phyloP scores from a whole-genome alignment of 2,797 vertebrate species.

The Rousettus madagascariensis region DNA sequence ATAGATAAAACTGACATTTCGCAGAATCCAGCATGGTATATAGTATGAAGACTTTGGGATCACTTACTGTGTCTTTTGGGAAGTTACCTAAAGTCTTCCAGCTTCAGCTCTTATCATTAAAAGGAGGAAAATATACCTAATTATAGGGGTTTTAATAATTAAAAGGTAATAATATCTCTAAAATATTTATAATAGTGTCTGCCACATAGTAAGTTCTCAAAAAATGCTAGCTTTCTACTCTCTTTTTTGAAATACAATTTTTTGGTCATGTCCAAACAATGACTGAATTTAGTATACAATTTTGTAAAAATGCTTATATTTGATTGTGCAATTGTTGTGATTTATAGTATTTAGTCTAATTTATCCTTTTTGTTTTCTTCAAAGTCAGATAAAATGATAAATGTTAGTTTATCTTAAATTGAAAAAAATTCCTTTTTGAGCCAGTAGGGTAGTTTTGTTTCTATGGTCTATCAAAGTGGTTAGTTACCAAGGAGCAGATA shows the following conservation, averaged over 20 bases:
- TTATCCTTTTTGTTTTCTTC: constrained; percentile 23
- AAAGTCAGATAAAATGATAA: constrained; percentile 31
- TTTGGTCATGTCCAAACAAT: not conserved
- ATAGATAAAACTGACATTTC: not conserved
- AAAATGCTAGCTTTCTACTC: not conserved
- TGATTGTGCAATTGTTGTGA: not conserved
- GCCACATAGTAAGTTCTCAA: not conserved
- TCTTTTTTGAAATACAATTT: not conserved
- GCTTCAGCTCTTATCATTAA: not conserved
- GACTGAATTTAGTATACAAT: not conserved
- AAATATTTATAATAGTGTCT: not conserved
- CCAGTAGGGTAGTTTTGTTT: not conserved
- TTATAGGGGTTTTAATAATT: not conserved
- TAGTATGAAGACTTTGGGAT: not conserved
- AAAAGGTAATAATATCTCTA: constrained; percentile 23
- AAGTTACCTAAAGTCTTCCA: not conserved
- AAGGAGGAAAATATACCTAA: not conserved
- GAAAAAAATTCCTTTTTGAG: constrained; percentile 1
- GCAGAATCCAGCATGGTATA: not conserved
- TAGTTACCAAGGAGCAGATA: not conserved
- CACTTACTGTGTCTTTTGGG: not conserved
- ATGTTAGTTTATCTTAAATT: constrained; percentile 5
- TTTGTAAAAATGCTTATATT: constrained; percentile 4
- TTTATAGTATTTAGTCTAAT: not conserved
- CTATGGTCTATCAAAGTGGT: not conserved